Conservation (phyloP, 2,888 invertebrate genomes). For the Nomada fucata region DNA sequence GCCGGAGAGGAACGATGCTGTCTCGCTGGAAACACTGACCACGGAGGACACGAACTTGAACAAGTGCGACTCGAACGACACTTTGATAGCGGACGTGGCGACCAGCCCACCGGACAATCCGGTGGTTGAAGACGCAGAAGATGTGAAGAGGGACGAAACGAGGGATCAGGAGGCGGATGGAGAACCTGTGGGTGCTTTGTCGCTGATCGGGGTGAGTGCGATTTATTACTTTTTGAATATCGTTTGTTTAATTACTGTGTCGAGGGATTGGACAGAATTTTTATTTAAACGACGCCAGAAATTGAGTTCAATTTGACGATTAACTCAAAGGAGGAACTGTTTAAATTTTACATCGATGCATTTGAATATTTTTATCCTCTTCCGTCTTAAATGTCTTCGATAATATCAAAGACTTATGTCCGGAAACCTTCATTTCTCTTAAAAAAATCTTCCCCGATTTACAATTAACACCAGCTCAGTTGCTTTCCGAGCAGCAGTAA, state of each 20-base stretch:
- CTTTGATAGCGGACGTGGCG: conserved; percentile 77
- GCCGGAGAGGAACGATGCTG: conserved; percentile 38
- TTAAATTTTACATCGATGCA: too few relatives aligned
- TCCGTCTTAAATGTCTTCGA: too few relatives aligned
- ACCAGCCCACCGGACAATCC: conserved; percentile 33
- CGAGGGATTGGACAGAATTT: too few relatives aligned
- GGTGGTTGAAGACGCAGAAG: conserved; percentile 5
- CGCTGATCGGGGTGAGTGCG: conserved; percentile 68
- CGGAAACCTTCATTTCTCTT: too few relatives aligned
- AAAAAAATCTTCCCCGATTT: too few relatives aligned
- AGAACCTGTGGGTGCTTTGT: conserved; percentile 30
- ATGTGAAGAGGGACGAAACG: conserved; percentile 30
- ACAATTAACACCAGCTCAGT: too few relatives aligned
- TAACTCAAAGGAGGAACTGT: too few relatives aligned
- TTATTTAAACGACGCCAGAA: too few relatives aligned
- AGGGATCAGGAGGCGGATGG: conserved; percentile 44
- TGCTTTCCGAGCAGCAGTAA: too few relatives aligned
- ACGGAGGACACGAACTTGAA: conserved; percentile 71
- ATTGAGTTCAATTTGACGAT: too few relatives aligned
- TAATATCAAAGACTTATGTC: too few relatives aligned
- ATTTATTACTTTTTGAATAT: neutral
- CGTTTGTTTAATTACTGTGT: neutral
- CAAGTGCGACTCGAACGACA: conserved; percentile 81
- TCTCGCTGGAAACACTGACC: conserved; percentile 68
- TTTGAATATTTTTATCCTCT: too few relatives aligned